Conservation (phyloP, 92 coral and sea anemone genomes). For the Porites lobata region DNA sequence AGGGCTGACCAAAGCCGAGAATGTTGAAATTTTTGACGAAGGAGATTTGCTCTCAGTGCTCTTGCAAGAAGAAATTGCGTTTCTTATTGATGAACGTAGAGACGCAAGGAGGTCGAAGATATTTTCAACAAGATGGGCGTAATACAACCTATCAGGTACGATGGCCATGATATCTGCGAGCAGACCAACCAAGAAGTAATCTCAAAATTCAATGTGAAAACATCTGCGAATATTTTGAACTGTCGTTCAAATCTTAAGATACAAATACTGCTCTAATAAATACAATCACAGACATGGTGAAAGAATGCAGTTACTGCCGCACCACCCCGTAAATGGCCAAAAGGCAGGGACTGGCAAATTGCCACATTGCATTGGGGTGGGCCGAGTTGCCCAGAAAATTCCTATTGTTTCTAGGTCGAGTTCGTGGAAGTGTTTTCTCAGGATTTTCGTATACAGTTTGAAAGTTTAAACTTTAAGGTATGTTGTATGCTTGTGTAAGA, state of each 20-base stretch:
- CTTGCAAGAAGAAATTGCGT: not conserved
- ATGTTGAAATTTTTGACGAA: constrained; percentile 15
- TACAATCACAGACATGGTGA: not conserved
- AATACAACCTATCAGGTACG: constrained; percentile 60
- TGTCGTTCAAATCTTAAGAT: constrained; percentile 7
- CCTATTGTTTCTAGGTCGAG: too few species aligned
- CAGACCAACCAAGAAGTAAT: constrained; percentile 3
- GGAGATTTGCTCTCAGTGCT: not conserved
- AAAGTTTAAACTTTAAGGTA: too few species aligned
- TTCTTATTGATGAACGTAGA: not conserved
- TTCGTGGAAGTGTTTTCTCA: too few species aligned
- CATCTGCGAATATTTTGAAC: constrained; percentile 12
- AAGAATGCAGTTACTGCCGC: constrained; percentile 18
- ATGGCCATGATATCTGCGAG: constrained; percentile 66
- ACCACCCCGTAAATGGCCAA: too few species aligned
- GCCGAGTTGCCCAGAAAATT: too few species aligned
- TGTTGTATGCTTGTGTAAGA: too few species aligned
- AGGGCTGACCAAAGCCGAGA: not conserved
- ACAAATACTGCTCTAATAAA: not conserved
- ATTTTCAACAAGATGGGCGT: constrained; percentile 39
- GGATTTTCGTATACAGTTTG: too few species aligned
- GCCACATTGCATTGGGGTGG: too few species aligned
- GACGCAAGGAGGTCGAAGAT: constrained; percentile 10
- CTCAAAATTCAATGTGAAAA: not conserved
- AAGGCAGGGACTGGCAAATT: too few species aligned